A percentile compares a stretch with the other conserved stretches of the same genome.
These are phyloP conservation scores for Drosophila hamatofila DNA, from an alignment of 2,888 invertebrate genomes.

Conservation along the genomic window DNA sequence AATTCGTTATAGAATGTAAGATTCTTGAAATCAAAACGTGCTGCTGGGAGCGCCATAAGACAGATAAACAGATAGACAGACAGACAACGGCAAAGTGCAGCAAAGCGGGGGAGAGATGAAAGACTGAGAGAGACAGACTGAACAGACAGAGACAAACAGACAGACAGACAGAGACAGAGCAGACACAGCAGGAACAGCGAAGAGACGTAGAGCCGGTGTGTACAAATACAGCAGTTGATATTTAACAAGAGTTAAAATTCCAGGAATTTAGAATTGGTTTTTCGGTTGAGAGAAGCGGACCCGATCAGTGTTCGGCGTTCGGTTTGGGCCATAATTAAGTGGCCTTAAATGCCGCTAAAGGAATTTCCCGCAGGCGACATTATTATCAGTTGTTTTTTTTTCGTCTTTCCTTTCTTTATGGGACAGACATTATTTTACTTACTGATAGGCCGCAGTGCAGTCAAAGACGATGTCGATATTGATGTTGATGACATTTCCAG, in stretches of 20 bases:
- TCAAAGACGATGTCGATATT: conserved; percentile 40
- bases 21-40: conserved; percentile 9
- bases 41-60: background rate
- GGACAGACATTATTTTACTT: conserved; percentile 37
- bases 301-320: conserved; percentile 33
- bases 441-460: conserved; percentile 54
- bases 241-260: conserved; percentile 78
- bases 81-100: conserved; percentile 20
- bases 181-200: conserved; percentile 4
- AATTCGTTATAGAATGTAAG: background rate
- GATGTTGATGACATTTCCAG: conserved; percentile 46
- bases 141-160: background rate
- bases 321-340: conserved; percentile 71
- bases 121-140: conserved; percentile 23
- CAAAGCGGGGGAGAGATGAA: conserved; percentile 23
- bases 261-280: conserved; percentile 82
- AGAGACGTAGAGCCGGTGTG: conserved; percentile 51
- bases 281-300: conserved; percentile 21
- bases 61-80: conserved; percentile 15
- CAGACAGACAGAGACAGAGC: background rate
- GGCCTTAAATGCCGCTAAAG: conserved; percentile 79
- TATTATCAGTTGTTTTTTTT: conserved; percentile 70
- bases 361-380: conserved; percentile 79
- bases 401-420: conserved; percentile 8
- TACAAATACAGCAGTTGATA: conserved; percentile 76